Evolutionary conservation across 1,140 invertebrate species (phyloP).

Genomic region (Drosophila elegans): DNA sequence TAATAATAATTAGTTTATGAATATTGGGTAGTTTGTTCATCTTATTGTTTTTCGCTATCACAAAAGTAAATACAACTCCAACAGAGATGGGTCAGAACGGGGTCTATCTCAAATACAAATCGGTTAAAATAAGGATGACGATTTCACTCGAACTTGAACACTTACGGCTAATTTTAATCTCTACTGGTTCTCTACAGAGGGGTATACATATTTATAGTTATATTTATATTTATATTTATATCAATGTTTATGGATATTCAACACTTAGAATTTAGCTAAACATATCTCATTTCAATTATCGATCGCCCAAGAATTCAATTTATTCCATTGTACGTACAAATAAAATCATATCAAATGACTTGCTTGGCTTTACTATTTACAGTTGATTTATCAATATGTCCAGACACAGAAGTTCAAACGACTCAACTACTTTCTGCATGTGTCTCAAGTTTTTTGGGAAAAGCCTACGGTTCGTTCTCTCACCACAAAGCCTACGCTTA

Average conservation of each 20-base stretch:
- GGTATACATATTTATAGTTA: conserved; percentile 48
- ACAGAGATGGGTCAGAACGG: conserved; percentile 43
- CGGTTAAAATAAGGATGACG: conserved; percentile 38
- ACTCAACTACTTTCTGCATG: conserved; percentile 18
- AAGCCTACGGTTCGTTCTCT: conserved; percentile 21
- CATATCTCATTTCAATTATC: conserved; percentile 41
- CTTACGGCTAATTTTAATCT: conserved; percentile 62
- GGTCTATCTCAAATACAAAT: conserved; percentile 29
- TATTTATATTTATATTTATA: conserved; percentile 34
- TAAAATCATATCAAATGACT: conserved; percentile 81
- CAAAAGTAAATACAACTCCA: conserved; percentile 81
- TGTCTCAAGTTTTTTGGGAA: conserved; percentile 2
- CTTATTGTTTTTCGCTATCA: conserved; percentile 79
- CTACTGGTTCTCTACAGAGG: conserved; percentile 33
- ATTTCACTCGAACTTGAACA: conserved; percentile 38
- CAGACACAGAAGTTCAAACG: conserved; percentile 40
- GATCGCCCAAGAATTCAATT: conserved; percentile 31
- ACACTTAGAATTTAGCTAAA: conserved; percentile 73
- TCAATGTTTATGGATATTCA: conserved; percentile 68
- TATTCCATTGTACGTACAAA: conserved; percentile 42
- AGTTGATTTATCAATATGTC: conserved; percentile 23
- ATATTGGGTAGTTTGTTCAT: conserved; percentile 68
- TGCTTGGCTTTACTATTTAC: conserved; percentile 60
- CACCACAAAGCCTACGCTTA: conserved; percentile 19
- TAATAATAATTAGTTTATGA: conserved; percentile 37